Evolutionary conservation across 2,797 vertebrate species (phyloP), one percentile per base, ranked within the genome.

Genomic region (Apodemus agrarius): DNA sequence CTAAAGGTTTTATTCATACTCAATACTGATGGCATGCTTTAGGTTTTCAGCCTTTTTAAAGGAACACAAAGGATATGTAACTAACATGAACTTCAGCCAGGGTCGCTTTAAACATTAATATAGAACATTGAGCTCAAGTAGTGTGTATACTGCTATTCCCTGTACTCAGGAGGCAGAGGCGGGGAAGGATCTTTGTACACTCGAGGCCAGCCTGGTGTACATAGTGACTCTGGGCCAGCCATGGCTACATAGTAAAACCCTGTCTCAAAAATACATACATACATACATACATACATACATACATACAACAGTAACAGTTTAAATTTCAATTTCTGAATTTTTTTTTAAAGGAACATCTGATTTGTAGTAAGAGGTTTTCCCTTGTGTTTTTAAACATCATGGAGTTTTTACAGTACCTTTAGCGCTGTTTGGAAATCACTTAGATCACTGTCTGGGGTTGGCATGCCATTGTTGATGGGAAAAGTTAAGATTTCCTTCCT

Each of bases 51-150:
- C 29, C 7, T 75, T 86, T 84, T 86, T 54, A 81, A 65, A 89
- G 57, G 88, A 16, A 37, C 72, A 76, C 78, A 61, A 52, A 94
- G 61, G 14, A 8, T 88, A 57, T 16, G 5, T 63, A 43, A 54
- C 21, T 65, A 78, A 34, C 34, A 40, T 17, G 85, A 61, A 31
- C 37, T 74, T 90, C 31, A 92, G 26, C 24, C 52, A 93, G 76
- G 21, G 65, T 90, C 7, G 14, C 87, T 72, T 46, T 69, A 90
- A 90, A 82, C 95, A 75, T 63, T 75, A 93, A 83, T 94, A 43
- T 43, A 46, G 61, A 84, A 65, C 10, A 34, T 4, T 34, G 34
- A 19, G 40, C 82, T 61, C 19, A 29, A 49, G 29, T 34, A 13
- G 40, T 46, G 43, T 34, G 61, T 21, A 17, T 22, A 14, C 31